phyloP scores from a whole-genome alignment of 1,140 invertebrate species.

The Drosophila parvula region DNA sequence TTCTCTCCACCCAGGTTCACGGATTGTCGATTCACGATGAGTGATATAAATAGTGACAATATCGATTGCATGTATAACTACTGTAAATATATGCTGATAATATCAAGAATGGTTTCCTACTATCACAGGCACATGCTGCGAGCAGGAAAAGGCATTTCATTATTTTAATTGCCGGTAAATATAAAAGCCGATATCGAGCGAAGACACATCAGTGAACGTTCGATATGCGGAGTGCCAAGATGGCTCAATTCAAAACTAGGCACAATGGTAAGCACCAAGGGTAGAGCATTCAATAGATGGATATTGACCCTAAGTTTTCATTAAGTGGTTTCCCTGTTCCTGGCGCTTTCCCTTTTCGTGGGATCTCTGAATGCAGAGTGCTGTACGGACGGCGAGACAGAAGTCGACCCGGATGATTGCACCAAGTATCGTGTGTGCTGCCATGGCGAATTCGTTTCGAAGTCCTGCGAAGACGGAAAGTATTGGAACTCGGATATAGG shows the following conservation, averaged over 20 bases:
- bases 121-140: slow-evolving; percentile 54
- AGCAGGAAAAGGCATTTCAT: slow-evolving; percentile 51
- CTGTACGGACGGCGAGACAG: slow-evolving; percentile 50
- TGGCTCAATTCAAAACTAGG: slow-evolving; percentile 31
- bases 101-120: slow-evolving; percentile 31
- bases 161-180: slow-evolving; percentile 69
- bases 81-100: slow-evolving; percentile 43
- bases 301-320: background rate
- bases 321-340: slow-evolving; percentile 26
- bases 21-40: background rate
- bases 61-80: slow-evolving; percentile 42
- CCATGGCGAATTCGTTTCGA: slow-evolving; percentile 44
- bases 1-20: background rate
- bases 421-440: slow-evolving; percentile 54
- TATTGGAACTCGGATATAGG: slow-evolving; percentile 36
- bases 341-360: slow-evolving; percentile 35
- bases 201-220: slow-evolving; percentile 46
- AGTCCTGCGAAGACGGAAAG: slow-evolving; percentile 37
- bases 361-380: slow-evolving; percentile 45
- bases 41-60: slow-evolving; percentile 45
- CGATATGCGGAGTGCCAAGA: slow-evolving; percentile 40
- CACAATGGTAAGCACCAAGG: slow-evolving; percentile 41
- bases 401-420: slow-evolving; percentile 50
- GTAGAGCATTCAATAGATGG: background rate
- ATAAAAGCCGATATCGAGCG: slow-evolving; percentile 56